phyloP scores from a whole-genome alignment of 2,113 vertebrate species.

The Chloroceryle aenea region DNA sequence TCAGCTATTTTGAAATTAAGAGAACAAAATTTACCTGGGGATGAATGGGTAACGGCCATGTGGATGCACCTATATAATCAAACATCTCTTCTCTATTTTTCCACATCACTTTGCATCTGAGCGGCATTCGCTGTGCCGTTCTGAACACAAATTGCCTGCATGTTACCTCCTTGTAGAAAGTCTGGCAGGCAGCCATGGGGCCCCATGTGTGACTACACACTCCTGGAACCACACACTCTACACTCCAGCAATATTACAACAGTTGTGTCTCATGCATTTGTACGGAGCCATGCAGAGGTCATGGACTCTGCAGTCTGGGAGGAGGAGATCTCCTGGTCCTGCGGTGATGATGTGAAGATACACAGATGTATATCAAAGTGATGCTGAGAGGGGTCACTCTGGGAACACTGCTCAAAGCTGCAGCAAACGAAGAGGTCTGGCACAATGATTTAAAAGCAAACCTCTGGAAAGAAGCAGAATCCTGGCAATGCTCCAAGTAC shows the following conservation, averaged over 20 bases:
- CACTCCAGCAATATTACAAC: not conserved
- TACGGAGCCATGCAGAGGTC: not conserved
- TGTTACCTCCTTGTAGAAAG: not conserved
- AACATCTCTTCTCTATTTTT: not conserved
- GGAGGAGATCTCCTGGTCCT: not conserved
- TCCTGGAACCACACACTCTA: not conserved
- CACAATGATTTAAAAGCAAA: conserved; percentile 44
- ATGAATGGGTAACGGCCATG: not conserved
- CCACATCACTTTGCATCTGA: not conserved
- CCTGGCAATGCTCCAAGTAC: not conserved
- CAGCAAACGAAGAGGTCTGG: not conserved
- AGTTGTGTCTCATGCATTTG: not conserved
- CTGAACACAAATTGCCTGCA: not conserved
- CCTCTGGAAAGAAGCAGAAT: conserved; percentile 8
- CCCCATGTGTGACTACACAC: not conserved
- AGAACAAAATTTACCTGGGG: not conserved
- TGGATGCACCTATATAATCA: not conserved
- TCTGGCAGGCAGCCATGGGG: not conserved
- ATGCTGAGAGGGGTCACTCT: not conserved
- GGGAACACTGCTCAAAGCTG: not conserved
- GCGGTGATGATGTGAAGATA: not conserved
- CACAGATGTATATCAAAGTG: not conserved
- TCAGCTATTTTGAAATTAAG: not conserved
- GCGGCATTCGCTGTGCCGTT: accelerated
- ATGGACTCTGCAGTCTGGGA: not conserved